These are phyloP conservation scores for Babyrousa celebensis DNA, from an alignment of 2,797 vertebrate genomes.

Conservation along the genomic window DNA sequence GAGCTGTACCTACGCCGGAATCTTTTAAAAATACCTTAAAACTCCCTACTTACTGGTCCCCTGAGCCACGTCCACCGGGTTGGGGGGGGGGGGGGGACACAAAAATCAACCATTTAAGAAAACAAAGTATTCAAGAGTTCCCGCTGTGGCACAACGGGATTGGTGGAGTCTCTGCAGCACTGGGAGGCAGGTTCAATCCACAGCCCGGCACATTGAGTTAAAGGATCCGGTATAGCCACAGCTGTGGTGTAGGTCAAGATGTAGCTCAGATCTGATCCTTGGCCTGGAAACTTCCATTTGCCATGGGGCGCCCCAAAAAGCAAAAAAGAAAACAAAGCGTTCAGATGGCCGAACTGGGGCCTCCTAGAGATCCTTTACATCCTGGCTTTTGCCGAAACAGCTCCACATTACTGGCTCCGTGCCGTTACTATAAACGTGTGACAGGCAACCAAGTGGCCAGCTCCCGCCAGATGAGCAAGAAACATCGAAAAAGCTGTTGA, in stretches of 20 bases:
- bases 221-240: no score
- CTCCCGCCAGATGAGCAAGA: fast-evolving
- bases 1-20: fast-evolving
- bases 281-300: no score
- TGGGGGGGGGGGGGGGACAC: no score
- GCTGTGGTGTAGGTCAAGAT: no score
- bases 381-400: fast-evolving
- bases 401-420: fast-evolving
- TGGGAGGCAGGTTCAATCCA: no score
- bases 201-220: no score
- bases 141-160: no score
- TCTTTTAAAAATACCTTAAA: constrained; percentile 8
- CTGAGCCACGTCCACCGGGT: background rate
- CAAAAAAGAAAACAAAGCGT: background rate
- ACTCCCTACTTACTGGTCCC: no score
- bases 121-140: background rate
- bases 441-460: background rate
- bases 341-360: fast-evolving
- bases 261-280: no score
- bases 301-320: no score
- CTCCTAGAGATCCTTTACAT: background rate
- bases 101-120: background rate
- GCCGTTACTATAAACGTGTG: background rate
- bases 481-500: background rate
- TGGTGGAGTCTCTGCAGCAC: no score